Evolutionary conservation across 2,113 vertebrate genomes (phyloP).

Genomic region (Pionites leucogaster): DNA sequence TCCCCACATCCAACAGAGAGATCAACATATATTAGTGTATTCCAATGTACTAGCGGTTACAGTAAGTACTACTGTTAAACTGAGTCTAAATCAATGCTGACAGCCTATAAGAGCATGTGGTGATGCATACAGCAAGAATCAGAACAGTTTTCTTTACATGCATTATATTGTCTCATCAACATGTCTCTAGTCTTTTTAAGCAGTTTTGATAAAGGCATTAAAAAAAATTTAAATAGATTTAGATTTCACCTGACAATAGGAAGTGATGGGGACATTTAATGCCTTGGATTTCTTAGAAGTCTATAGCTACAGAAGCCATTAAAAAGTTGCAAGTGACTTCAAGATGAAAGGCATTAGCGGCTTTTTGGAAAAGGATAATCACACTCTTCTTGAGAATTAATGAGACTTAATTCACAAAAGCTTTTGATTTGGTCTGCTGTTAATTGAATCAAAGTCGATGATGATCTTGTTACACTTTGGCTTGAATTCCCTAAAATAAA

Average conservation of each 20-base stretch:
- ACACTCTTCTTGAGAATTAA: conserved; percentile 55
- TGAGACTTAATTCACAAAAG: conserved; percentile 67
- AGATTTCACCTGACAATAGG: conserved; percentile 16
- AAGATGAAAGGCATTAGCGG: conserved; percentile 68
- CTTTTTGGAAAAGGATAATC: conserved; percentile 66
- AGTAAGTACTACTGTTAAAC: not conserved
- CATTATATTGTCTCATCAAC: not conserved
- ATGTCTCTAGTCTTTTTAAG: not conserved
- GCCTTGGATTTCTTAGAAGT: conserved; percentile 35
- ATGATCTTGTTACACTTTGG: conserved; percentile 82
- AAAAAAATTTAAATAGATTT: not conserved
- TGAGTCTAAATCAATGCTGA: not conserved
- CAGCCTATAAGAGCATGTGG: not conserved
- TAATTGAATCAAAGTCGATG: conserved; percentile 88
- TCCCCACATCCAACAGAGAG: not conserved
- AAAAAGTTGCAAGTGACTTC: conserved; percentile 69
- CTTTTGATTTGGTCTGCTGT: conserved; percentile 70
- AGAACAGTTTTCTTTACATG: not conserved
- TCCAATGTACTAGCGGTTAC: not conserved
- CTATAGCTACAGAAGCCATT: conserved; percentile 32
- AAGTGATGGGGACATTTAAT: not conserved
- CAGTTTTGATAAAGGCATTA: not conserved
- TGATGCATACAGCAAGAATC: not conserved
- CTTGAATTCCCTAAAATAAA: conserved; percentile 81
- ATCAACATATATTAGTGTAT: not conserved